phyloP scores from a whole-genome alignment of 2,113 vertebrate species.

The Mus spicilegus region DNA sequence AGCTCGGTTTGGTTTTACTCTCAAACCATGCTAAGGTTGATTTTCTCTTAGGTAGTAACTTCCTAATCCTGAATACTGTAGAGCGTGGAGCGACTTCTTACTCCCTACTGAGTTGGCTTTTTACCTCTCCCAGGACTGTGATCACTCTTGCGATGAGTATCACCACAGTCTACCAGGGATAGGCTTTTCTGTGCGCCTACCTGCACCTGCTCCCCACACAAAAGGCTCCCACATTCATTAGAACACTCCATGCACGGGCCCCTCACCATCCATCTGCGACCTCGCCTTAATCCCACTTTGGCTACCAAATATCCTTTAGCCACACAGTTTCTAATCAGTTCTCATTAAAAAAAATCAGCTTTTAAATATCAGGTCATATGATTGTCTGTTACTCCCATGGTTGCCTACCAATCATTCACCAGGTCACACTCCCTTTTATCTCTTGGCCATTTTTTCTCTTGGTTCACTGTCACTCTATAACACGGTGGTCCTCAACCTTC shows the following conservation, averaged over 20 bases:
- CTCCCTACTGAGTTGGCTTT: slow-evolving; percentile 21
- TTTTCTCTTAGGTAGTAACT: not conserved
- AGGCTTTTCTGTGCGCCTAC: not conserved
- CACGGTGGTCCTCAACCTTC: not conserved
- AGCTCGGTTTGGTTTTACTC: not conserved
- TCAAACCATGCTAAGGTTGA: not conserved
- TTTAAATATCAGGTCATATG: not conserved
- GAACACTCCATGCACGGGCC: not conserved
- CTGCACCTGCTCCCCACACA: not conserved
- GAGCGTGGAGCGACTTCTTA: not conserved
- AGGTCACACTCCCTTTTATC: not conserved
- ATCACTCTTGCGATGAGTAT: not conserved
- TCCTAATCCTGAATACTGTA: not conserved
- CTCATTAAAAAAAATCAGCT: not conserved
- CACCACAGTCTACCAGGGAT: not conserved
- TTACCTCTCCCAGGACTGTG: slow-evolving; percentile 27
- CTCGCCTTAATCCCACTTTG: not conserved
- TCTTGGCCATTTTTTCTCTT: slow-evolving; percentile 10
- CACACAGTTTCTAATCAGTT: not conserved
- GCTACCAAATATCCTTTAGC: not conserved
- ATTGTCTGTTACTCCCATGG: not conserved
- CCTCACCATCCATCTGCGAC: not conserved
- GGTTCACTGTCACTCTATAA: not conserved
- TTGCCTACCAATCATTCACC: not conserved
- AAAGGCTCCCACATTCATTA: not conserved